Conservation (phyloP, 2,113 vertebrate species). For the Oncorhynchus mykiss region DNA sequence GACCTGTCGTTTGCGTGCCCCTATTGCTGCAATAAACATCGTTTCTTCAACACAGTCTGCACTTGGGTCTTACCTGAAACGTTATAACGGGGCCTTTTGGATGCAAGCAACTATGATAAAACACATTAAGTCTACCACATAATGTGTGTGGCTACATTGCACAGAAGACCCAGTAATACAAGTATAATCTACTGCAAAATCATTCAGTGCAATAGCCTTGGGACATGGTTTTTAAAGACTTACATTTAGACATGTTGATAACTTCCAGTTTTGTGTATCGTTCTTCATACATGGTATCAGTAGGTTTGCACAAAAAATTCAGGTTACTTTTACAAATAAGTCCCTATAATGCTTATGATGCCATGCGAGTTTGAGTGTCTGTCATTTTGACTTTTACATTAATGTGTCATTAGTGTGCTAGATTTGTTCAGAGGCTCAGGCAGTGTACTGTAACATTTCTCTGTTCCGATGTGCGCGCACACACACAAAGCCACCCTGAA, state of each 20-base stretch:
- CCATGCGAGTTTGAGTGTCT: background rate
- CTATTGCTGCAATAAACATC: too few relatives aligned
- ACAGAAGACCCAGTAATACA: background rate
- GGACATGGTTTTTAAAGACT: too few relatives aligned
- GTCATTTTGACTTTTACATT: constrained; percentile 41
- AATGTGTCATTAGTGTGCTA: constrained; percentile 49
- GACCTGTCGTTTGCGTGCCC: too few relatives aligned
- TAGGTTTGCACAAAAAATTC: background rate
- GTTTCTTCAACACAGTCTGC: too few relatives aligned
- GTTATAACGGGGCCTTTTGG: background rate
- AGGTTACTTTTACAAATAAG: background rate
- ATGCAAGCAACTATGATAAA: background rate
- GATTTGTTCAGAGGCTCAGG: constrained; percentile 52
- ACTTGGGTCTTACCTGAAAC: too few relatives aligned
- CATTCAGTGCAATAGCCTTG: too few relatives aligned
- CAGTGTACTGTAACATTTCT: background rate
- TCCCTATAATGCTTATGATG: constrained; percentile 15
- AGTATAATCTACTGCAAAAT: too few relatives aligned
- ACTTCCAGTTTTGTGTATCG: too few relatives aligned
- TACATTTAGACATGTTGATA: too few relatives aligned
- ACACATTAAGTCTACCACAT: background rate
- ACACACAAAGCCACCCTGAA: constrained; percentile 6
- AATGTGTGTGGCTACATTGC: background rate
- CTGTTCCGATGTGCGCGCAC: background rate
- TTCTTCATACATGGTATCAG: background rate